Base-by-base conservation (phyloP, 2,888 invertebrate genomes). In the Andrena trimmerana region DNA sequence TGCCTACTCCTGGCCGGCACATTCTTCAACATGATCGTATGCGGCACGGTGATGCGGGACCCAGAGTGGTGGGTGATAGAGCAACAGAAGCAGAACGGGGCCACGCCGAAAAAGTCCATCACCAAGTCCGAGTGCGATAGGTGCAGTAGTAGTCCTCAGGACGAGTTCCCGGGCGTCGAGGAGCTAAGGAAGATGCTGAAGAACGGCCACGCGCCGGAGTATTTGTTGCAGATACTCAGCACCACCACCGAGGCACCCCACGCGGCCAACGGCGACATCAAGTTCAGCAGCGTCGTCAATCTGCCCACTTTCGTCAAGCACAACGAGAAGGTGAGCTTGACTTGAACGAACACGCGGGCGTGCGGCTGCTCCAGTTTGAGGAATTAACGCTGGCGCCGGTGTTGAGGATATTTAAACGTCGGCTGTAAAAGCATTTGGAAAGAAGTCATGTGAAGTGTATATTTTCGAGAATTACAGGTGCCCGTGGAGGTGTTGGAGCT, bases 41-140 rank as follows among this genome's bases (percentile, higher is more conserved):
- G 97, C 92, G 98, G 98, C 0, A 96, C 97, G 31, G 95, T 98
- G 0, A 98, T 98, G 97, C 95, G 97, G 68, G 98, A 98, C 93
- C 97, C 98, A 0, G 97, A 98, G 88, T 98, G 98, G 98, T 96
- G 96, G 95, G 95, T 94, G 8, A 88, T 95, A 67, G 96, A 96
- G 88, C 96, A 97, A 89, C 95, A 95, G 89, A 95, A 95, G 89
- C 94, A 93, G 88, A 83, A 83, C 13, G 78, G 77, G 0, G 16
- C 79, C 1, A 87, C 85, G 86, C 94, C 90, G 90, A 95, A 90
- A 88, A 95, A 96, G 90, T 94, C 95, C 1, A 95, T 95, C 86
- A 94, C 95, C 76, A 95, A 94, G 83, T 94, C 95, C 68, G 95
- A 96, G 0, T 95, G 95, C 87, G 95, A 94, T 6, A 87, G 87